Conservation (phyloP, 2,113 vertebrate species). For the Corythornis vintsioides region DNA sequence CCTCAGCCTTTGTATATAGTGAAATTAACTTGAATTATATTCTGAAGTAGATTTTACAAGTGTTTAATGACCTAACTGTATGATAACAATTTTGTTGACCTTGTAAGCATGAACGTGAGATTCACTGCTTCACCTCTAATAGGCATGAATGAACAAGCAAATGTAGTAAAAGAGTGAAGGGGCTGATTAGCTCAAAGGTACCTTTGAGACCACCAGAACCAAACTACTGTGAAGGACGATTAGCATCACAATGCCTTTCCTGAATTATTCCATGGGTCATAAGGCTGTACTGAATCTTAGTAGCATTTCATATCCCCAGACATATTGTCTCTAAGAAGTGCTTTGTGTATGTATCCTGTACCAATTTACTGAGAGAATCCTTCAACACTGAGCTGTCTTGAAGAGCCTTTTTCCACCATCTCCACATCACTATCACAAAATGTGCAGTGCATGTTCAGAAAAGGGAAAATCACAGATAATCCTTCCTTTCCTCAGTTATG, state of each 20-base stretch:
- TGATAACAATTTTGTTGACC: neutral
- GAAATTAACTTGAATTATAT: neutral
- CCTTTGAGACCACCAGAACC: constrained; percentile 43
- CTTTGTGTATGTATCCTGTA: neutral
- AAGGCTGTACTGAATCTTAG: neutral
- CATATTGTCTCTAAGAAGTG: neutral
- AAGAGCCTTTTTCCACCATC: neutral
- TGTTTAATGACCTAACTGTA: neutral
- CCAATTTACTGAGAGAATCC: neutral
- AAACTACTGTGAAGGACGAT: constrained; percentile 40
- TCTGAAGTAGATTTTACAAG: neutral
- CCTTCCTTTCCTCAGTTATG: neutral
- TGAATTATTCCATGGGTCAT: constrained; percentile 3
- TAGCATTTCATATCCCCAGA: neutral
- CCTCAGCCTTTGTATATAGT: neutral
- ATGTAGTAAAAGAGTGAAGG: constrained; percentile 19
- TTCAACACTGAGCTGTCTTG: neutral
- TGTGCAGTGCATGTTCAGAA: neutral
- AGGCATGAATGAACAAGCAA: constrained; percentile 6
- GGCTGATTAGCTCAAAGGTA: constrained; percentile 18
- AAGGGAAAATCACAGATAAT: neutral
- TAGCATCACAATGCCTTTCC: constrained; percentile 4
- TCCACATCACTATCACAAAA: neutral
- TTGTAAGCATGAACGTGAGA: neutral
- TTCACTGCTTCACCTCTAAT: constrained; percentile 6